Evolutionary conservation across 2,797 vertebrate genomes (phyloP).

Genomic region (Anisognathus igniventris): DNA sequence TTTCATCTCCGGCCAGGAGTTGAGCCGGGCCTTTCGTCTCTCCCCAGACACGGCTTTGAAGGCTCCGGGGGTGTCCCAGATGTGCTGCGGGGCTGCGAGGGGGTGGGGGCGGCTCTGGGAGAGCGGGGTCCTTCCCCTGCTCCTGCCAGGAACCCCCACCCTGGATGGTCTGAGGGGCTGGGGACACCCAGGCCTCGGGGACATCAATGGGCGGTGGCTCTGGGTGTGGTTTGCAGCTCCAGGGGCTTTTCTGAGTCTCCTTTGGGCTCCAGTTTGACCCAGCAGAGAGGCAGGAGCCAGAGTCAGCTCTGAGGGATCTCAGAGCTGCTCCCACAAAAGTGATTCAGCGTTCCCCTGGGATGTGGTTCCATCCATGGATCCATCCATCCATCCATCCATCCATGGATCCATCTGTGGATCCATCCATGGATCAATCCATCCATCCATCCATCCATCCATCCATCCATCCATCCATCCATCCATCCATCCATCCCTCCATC

Average conservation of each 20-base stretch:
- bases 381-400: no score
- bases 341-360: fast-evolving
- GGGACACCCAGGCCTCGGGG: neutral
- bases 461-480: neutral
- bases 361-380: neutral
- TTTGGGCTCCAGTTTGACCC: neutral
- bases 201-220: fast-evolving
- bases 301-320: neutral
- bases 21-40: conserved; percentile 22
- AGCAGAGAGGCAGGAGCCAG: neutral
- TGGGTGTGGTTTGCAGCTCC: neutral
- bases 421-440: neutral
- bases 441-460: neutral
- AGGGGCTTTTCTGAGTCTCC: neutral
- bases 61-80: conserved; percentile 27
- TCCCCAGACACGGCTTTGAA: conserved; percentile 32
- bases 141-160: neutral
- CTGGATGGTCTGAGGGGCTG: neutral
- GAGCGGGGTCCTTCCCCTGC: fast-evolving
- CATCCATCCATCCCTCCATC: neutral
- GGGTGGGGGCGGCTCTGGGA: fast-evolving
- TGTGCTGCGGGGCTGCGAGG: conserved; percentile 15
- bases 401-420: neutral
- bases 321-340: neutral
- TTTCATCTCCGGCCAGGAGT: conserved; percentile 55